Percentiles rank a stretch among this genome's conserved stretches.
These are phyloP conservation scores for Heliconius cydno DNA, from an alignment of 2,888 invertebrate species.

Conservation along the genomic window DNA sequence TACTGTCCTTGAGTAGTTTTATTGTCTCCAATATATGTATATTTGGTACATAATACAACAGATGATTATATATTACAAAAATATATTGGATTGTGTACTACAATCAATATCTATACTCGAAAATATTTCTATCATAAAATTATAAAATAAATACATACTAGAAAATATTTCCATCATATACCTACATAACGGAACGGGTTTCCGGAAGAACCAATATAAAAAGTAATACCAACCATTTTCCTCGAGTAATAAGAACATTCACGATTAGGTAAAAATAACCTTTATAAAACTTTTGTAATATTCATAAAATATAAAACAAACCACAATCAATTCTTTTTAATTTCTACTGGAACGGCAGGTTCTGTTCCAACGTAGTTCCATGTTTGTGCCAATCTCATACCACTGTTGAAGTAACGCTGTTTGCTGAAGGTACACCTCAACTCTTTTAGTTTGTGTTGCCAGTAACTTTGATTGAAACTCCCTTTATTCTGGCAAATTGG, in stretches of 20 bases:
- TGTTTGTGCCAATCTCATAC: conserved; percentile 45
- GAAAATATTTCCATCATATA: too few relatives aligned
- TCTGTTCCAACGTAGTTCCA: conserved; percentile 26
- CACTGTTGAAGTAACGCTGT: conserved; percentile 53
- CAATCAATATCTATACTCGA: too few relatives aligned
- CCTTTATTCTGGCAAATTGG: conserved; percentile 78
- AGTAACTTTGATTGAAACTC: conserved; percentile 74
- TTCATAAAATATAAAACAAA: conserved; percentile 29
- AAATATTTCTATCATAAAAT: too few relatives aligned
- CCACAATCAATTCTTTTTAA: conserved; percentile 27
- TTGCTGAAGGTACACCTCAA: conserved; percentile 62
- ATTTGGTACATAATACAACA: too few relatives aligned
- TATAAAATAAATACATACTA: too few relatives aligned
- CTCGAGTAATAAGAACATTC: not conserved
- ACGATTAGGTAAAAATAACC: not conserved
- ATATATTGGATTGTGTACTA: too few relatives aligned
- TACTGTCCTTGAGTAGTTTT: too few relatives aligned
- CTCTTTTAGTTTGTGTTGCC: conserved; percentile 71
- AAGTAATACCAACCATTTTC: not conserved
- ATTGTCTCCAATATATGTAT: too few relatives aligned
- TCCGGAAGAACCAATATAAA: not conserved
- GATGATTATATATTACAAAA: too few relatives aligned
- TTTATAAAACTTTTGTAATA: conserved; percentile 22
- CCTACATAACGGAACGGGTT: not conserved
- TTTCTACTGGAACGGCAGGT: conserved; percentile 22